Base-by-base conservation (phyloP, 2,797 vertebrate species). In the Brachyalestes nurse region DNA sequence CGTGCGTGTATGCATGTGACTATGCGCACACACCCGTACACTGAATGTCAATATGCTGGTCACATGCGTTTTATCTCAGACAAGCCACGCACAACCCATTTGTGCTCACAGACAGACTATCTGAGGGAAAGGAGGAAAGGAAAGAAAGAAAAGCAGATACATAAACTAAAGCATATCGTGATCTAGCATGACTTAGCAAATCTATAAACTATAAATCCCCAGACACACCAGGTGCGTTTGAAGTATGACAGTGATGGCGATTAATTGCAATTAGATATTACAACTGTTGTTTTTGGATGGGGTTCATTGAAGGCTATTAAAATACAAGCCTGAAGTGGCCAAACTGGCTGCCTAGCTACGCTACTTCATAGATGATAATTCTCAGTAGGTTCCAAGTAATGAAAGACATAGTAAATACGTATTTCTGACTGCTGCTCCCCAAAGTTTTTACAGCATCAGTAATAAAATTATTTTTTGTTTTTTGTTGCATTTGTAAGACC, bases 91-190 rank as follows among this genome's bases (percentile, higher is more conserved):
- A 19, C 6, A 64, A 40, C 67, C 55, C 71, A 77, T 70, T 77
- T 65, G 25, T 2, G 51, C 34, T 60, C 66, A 58, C 60, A 75
- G 82, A 64, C 79, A 38, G 14, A 40, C 28, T n/a, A 16, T 23
- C n/a, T 58, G 58, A 61, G 12, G 12, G 28, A 60, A 9, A 23
- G 21, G 21, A 75, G 62, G 73, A 72, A 21, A 49, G 76, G 23
- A 80, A 19, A 84, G 58, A 3, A 49, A 25, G n/a, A 76, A 81
- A 85, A 91, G 81, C 72, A 75, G 28, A 72, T 12, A 78, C 53
- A 45, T 42, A 34, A 74, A 75, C 70, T 21, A 66, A 66, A 70
- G 38, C 23, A 74, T 60, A 81, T 82, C 72, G 77, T 16, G 38
- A 51, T 49, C n/a, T 8, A 69, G 80, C 57, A 78, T 71, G 71